phyloP scores from a whole-genome alignment of 2,888 invertebrate species.

The Diarsia dahlii region DNA sequence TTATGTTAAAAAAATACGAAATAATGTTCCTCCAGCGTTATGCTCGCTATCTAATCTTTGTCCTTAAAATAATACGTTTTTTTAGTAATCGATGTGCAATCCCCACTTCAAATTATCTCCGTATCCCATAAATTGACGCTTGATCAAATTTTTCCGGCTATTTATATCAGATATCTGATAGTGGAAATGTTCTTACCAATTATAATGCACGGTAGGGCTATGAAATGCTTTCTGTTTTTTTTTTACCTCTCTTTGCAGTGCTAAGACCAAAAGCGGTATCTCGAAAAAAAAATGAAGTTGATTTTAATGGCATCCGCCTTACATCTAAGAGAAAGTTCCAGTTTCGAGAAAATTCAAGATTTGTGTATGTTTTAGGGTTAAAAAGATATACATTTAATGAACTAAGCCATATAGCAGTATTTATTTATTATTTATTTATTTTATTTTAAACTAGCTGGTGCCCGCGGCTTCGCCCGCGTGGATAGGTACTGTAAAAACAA shows the following conservation, averaged over 20 bases:
- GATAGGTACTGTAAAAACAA: too few relatives aligned
- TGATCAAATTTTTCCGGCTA: constrained; percentile 8
- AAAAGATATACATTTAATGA: too few relatives aligned
- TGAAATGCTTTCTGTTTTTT: constrained; percentile 1
- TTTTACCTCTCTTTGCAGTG: neutral
- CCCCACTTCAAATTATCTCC: constrained; percentile 41
- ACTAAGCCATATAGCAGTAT: too few relatives aligned
- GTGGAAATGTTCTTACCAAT: neutral
- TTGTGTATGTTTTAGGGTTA: too few relatives aligned
- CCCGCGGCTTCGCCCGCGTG: too few relatives aligned
- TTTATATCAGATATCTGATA: constrained; percentile 15
- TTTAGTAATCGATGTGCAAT: constrained; percentile 29
- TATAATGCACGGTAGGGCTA: neutral
- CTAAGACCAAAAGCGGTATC: too few relatives aligned
- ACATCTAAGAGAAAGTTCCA: too few relatives aligned
- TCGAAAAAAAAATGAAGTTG: too few relatives aligned
- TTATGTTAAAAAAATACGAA: neutral
- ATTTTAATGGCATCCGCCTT: too few relatives aligned
- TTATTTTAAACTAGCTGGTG: too few relatives aligned
- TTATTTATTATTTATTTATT: too few relatives aligned
- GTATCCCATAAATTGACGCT: constrained; percentile 13
- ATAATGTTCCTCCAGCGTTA: neutral
- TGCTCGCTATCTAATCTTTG: constrained; percentile 36
- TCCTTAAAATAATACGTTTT: neutral
- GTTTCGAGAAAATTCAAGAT: too few relatives aligned